Conservation (phyloP, 1,140 invertebrate genomes). For the Drosophila sproati region DNA sequence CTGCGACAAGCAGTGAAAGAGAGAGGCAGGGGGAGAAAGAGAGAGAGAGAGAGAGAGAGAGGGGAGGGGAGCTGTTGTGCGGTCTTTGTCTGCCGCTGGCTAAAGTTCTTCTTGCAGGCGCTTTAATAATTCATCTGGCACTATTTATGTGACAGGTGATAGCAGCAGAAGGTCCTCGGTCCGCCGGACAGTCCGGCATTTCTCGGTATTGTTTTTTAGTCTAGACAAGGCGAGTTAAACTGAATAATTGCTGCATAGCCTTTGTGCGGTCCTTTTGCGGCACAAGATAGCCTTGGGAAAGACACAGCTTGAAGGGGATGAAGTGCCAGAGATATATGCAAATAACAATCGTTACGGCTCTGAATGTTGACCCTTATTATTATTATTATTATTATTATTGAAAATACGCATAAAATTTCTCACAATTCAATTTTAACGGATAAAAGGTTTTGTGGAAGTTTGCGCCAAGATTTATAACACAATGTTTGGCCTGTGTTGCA, state of each 20-base stretch:
- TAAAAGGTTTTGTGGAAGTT: slow-evolving; percentile 1
- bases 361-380: not conserved
- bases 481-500: too few species aligned
- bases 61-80: not conserved
- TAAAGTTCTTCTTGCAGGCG: slow-evolving; percentile 55
- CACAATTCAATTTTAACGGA: slow-evolving; percentile 2
- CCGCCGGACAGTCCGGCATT: slow-evolving; percentile 24
- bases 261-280: not conserved
- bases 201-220: slow-evolving; percentile 4
- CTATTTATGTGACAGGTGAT: slow-evolving; percentile 79
- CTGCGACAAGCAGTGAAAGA: slow-evolving; percentile 5
- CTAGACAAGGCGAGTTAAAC: slow-evolving; percentile 36
- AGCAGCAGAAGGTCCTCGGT: slow-evolving; percentile 49
- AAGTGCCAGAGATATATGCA: not conserved
- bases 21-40: not conserved
- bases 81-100: slow-evolving; percentile 22
- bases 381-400: not conserved
- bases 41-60: not conserved
- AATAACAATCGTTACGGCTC: not conserved
- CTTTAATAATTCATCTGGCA: slow-evolving; percentile 72
- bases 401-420: not conserved
- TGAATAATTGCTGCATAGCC: slow-evolving; percentile 39
- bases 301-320: not conserved
- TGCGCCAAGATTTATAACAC: not conserved
- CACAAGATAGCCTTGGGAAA: not conserved